Conservation (phyloP, 2,888 invertebrate genomes). For the Eupithecia vulgata region DNA sequence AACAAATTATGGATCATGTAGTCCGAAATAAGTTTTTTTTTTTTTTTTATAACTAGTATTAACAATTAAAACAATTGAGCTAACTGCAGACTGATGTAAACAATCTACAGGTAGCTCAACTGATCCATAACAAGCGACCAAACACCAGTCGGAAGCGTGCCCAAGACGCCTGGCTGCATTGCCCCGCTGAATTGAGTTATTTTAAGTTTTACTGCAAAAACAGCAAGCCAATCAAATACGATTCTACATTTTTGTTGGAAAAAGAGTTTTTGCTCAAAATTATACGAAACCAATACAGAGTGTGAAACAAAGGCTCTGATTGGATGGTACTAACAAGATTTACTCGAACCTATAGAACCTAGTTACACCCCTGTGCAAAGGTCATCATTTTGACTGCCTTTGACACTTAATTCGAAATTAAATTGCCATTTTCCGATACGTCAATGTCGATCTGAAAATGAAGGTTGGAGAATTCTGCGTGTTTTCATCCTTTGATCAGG, state of each 20-base stretch:
- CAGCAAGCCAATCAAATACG: neutral
- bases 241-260: neutral
- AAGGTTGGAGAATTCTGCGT: neutral
- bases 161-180: no score
- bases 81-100: no score
- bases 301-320: constrained; percentile 1
- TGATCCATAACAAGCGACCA: no score
- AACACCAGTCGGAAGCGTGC: no score
- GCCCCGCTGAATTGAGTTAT: no score
- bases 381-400: neutral
- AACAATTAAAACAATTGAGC: no score
- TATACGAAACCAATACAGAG: neutral
- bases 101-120: no score
- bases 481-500: neutral
- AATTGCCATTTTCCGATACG: neutral
- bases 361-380: neutral
- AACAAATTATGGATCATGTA: no score
- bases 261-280: neutral
- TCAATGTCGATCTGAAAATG: neutral
- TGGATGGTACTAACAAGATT: neutral
- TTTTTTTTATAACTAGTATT: no score
- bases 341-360: neutral
- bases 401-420: neutral
- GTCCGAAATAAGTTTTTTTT: no score
- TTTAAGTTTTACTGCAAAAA: neutral